These are phyloP conservation scores for Sylvilagus floridanus DNA, from an alignment of 2,797 vertebrate genomes.

Conservation along the genomic window DNA sequence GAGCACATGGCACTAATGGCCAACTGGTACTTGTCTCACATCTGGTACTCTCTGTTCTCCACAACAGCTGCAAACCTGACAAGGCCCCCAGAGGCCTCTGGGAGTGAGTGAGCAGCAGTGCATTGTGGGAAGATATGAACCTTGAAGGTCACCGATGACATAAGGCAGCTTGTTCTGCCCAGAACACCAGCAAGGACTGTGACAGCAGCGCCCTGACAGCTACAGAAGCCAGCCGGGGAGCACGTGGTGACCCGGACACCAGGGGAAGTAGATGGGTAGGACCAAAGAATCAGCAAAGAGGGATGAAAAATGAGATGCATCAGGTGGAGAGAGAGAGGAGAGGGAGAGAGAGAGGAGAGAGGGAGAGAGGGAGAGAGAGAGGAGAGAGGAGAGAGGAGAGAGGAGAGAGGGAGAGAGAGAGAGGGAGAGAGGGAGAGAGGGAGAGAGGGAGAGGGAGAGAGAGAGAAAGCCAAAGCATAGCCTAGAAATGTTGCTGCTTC, in stretches of 20 bases:
- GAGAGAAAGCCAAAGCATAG: background rate
- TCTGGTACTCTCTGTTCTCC: constrained; percentile 29
- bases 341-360: too few species aligned
- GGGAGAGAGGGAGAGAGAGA: too few species aligned
- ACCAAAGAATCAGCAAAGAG: background rate
- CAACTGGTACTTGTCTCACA: constrained; percentile 53
- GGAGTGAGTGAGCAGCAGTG: constrained; percentile 11
- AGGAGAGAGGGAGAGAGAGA: too few species aligned
- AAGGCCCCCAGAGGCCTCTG: constrained; percentile 45
- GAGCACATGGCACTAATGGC: constrained; percentile 22
- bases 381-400: too few species aligned
- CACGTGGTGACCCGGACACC: background rate
- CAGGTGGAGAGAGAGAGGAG: too few species aligned
- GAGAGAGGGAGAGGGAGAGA: background rate
- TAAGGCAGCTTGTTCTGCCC: background rate
- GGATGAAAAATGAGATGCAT: background rate
- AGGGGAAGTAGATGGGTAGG: too few species aligned
- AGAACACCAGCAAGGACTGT: background rate
- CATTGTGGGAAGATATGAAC: constrained; percentile 7
- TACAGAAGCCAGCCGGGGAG: background rate
- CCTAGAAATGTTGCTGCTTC: background rate
- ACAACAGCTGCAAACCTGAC: constrained; percentile 69
- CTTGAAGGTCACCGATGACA: constrained; percentile 26
- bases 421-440: too few species aligned
- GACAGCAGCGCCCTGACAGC: background rate